These are phyloP conservation scores for Caenorhabditis sulstoni DNA, from an alignment of 2,888 invertebrate genomes.

Conservation along the genomic window DNA sequence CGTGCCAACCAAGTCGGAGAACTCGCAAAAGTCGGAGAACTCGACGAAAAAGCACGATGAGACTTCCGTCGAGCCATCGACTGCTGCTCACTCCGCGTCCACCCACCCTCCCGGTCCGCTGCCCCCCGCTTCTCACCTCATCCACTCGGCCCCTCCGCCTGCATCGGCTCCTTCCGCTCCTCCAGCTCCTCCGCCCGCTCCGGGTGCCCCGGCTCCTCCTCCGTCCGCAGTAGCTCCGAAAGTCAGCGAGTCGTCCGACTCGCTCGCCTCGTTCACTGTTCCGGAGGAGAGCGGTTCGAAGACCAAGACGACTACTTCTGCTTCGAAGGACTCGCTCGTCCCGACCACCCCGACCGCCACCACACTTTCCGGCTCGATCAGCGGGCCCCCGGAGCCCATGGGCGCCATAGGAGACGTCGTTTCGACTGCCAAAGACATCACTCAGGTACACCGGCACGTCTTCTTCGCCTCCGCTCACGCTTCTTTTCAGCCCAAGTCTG, in stretches of 20 bases:
- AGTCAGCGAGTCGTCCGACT: neutral
- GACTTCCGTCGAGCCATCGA: neutral
- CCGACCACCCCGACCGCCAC: slow-evolving; percentile 35
- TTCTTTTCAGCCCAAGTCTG: neutral
- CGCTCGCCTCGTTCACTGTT: slow-evolving; percentile 34
- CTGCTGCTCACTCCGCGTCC: neutral
- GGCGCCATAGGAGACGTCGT: neutral
- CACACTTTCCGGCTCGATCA: slow-evolving; percentile 32
- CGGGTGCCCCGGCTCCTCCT: neutral
- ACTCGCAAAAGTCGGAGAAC: neutral
- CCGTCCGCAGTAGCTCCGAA: neutral
- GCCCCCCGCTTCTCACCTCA: too few relatives aligned
- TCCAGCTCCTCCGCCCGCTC: neutral
- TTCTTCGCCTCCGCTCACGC: too few relatives aligned
- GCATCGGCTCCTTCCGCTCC: neutral
- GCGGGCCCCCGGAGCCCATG: neutral
- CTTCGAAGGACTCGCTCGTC: neutral
- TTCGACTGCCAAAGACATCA: slow-evolving; percentile 22
- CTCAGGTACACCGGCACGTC: too few relatives aligned
- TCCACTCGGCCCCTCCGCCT: neutral
- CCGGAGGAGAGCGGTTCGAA: slow-evolving; percentile 14
- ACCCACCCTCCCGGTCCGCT: neutral
- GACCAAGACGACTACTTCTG: neutral
- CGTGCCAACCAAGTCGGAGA: slow-evolving; percentile 12
- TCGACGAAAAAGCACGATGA: slow-evolving; percentile 7